Base-by-base conservation (phyloP, 1,140 invertebrate genomes). In the Sitodiplosis mosellana region DNA sequence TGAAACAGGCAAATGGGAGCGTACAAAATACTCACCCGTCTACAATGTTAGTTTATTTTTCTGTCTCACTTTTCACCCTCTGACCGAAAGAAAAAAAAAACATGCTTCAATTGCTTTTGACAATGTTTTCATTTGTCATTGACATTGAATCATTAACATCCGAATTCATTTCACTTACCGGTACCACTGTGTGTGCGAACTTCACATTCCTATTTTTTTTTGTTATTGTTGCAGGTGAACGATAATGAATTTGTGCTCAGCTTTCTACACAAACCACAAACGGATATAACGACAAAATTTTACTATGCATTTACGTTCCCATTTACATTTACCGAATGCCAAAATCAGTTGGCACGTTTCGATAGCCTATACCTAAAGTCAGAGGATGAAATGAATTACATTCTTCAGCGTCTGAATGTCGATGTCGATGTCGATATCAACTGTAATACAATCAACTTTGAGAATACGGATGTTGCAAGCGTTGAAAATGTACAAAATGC, bases 231-330 rank as follows among this genome's bases (percentile, higher is more conserved):
- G 42, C 64, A 83, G 81, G 69, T 72, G 47, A 75, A 77, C 49
- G 73, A 77, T 51, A 72, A 76, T 52, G 73, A 79, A 51, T 91
- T 90, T 62, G 80, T 77, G 21, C 62, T 92, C 48, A 82, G 77
- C 44, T 93, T 91, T 63, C 78, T 76, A 53, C 84, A 82, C 59
- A 69, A 74, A 14, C 80, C 83, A 27, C 72, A 79, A 27, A 81
- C 86, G 52, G 76, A 78, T 12, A 81, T 79, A 18, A 7, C 14
- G 2, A 19, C 27, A 19, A 7, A 33, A 18, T 19, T 19, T 34
- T 92, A 88, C 65, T 87, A 93, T 70, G 87, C 88, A 1, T 94
- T 93, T 63, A 90, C 87, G 21, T 93, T 86, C 67, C 90, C 90
- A 17, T 92, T 80, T 67, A 82, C 86, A 0, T 92, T 89, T 58